Conservation (phyloP, 2,888 invertebrate species). For the Epirrhoe tristata region DNA sequence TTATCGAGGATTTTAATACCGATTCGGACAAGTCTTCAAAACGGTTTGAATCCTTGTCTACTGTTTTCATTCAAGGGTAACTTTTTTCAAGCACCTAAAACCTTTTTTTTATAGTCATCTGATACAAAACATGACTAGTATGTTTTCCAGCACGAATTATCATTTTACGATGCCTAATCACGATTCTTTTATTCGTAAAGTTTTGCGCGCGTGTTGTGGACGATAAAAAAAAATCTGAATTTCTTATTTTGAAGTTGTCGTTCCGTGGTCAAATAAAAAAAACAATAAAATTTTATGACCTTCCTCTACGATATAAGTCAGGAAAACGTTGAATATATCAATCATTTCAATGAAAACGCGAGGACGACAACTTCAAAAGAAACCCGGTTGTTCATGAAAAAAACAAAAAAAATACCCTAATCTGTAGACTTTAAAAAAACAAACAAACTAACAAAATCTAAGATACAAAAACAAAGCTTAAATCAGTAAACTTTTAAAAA, state of each 20-base stretch:
- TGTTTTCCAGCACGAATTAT: slow-evolving; percentile 9
- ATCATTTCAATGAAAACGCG: slow-evolving; percentile 19
- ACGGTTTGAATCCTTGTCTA: no score
- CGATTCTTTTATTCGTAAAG: slow-evolving; percentile 26
- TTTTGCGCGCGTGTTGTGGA: slow-evolving; percentile 27
- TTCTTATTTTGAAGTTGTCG: slow-evolving; percentile 35
- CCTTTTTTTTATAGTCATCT: slow-evolving; percentile 2
- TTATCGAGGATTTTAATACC: no score
- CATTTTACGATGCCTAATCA: slow-evolving; percentile 10
- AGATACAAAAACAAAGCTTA: background rate
- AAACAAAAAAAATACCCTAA: background rate
- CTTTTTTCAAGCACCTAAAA: slow-evolving; percentile 5
- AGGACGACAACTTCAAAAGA: slow-evolving; percentile 27
- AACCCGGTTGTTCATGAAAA: slow-evolving; percentile 11
- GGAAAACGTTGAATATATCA: slow-evolving; percentile 14
- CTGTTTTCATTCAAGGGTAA: background rate
- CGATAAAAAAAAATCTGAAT: slow-evolving; percentile 35
- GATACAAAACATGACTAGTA: slow-evolving; percentile 15
- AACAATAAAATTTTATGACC: slow-evolving; percentile 30
- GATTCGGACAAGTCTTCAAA: no score
- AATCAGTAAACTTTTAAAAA: slow-evolving; percentile 8
- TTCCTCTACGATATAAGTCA: slow-evolving; percentile 3
- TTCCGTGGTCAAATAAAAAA: slow-evolving; percentile 33
- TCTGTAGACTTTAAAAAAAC: slow-evolving; percentile 4
- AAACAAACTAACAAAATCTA: background rate